These are phyloP conservation scores for Mesocentrotus franciscanus DNA, from an alignment of 53 echinoderm and acorn worm genomes.

Conservation along the genomic window DNA sequence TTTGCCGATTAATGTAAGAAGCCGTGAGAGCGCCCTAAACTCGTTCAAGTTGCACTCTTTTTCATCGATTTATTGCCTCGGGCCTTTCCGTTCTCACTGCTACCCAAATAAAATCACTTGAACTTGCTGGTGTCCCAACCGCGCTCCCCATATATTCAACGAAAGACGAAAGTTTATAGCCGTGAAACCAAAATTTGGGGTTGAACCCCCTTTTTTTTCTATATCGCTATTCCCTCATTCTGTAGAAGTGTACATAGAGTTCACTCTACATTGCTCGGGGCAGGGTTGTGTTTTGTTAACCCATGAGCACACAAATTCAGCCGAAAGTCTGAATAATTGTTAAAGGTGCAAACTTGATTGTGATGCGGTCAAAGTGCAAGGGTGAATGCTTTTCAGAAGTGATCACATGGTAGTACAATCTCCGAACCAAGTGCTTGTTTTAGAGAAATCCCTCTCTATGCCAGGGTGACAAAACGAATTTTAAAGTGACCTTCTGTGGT, in stretches of 20 bases:
- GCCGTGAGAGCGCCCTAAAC: slow-evolving; percentile 17
- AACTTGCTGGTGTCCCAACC: slow-evolving; percentile 9
- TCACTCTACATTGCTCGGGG: slow-evolving; percentile 17
- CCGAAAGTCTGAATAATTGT: slow-evolving; percentile 35
- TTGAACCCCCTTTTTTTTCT: neutral
- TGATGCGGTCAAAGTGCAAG: slow-evolving; percentile 37
- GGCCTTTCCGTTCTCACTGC: slow-evolving; percentile 50
- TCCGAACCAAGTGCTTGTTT: slow-evolving; percentile 35
- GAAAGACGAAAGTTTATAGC: neutral
- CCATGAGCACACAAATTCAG: slow-evolving; percentile 17
- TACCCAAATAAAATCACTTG: neutral
- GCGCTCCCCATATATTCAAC: too few relatives aligned
- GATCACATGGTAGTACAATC: neutral
- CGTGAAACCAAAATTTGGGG: neutral
- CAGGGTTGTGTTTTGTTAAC: slow-evolving; percentile 50
- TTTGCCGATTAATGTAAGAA: slow-evolving; percentile 49
- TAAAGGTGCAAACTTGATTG: slow-evolving; percentile 14
- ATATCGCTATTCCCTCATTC: neutral
- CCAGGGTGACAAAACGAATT: neutral
- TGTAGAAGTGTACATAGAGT: neutral
- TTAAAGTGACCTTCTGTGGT: neutral
- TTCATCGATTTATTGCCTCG: slow-evolving; percentile 6
- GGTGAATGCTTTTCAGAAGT: neutral
- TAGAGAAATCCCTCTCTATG: neutral
- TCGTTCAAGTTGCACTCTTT: neutral